phyloP scores from a whole-genome alignment of 2,797 vertebrate genomes.

The Masticophis lateralis region DNA sequence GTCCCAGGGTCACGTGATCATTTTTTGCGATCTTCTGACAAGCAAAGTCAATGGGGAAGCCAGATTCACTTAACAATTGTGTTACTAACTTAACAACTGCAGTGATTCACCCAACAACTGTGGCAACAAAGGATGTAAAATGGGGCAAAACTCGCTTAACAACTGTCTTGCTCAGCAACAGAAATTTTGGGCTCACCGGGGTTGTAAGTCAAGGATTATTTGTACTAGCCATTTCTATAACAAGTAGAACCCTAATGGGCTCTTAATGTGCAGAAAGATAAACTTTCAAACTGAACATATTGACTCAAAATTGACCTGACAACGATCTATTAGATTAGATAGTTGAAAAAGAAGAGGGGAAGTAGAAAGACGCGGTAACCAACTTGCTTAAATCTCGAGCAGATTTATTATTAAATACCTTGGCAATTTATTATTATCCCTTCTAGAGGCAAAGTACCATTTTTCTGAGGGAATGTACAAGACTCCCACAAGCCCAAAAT shows the following conservation, averaged over 20 bases:
- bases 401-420: neutral
- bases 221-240: neutral
- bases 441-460: neutral
- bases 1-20: neutral
- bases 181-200: neutral
- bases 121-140: neutral
- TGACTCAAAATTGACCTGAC: neutral
- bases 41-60: neutral
- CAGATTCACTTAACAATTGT: neutral
- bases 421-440: neutral
- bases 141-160: neutral
- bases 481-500: neutral
- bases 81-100: neutral
- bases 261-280: neutral
- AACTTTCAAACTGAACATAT: neutral
- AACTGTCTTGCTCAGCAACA: neutral
- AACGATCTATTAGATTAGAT: neutral
- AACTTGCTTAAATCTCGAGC: neutral
- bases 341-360: neutral
- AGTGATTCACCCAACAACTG: neutral
- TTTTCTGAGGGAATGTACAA: neutral
- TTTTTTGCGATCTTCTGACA: neutral
- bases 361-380: neutral
- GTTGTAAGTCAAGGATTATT: neutral
- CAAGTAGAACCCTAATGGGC: neutral